phyloP scores from a whole-genome alignment of 2,888 invertebrate species.

The Protophormia terraenovae region DNA sequence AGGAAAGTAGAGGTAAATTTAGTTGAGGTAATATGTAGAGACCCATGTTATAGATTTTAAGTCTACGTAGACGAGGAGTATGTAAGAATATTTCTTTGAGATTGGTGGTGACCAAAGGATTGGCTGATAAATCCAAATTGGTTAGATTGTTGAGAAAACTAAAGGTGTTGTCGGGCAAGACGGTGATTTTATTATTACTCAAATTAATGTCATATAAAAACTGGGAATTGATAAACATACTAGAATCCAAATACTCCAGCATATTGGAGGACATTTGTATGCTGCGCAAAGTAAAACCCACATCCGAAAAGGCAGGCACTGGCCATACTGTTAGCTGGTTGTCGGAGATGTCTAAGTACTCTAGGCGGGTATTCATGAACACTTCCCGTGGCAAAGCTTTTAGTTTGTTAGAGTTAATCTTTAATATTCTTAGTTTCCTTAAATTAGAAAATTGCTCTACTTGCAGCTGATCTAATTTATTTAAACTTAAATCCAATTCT shows the following conservation, averaged over 20 bases:
- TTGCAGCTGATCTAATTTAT: slow-evolving; percentile 88
- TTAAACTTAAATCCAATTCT: slow-evolving; percentile 89
- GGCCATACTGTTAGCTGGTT: slow-evolving; percentile 92
- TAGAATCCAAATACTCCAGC: slow-evolving; percentile 93
- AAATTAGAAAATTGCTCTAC: slow-evolving; percentile 91
- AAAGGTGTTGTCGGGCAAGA: slow-evolving; percentile 94
- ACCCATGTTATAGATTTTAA: slow-evolving; percentile 89
- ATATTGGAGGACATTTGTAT: slow-evolving; percentile 90
- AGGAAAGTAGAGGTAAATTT: slow-evolving; percentile 89
- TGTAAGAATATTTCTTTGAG: slow-evolving; percentile 94
- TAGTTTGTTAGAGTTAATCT: slow-evolving; percentile 88
- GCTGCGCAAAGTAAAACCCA: slow-evolving; percentile 89
- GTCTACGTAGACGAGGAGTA: slow-evolving; percentile 89
- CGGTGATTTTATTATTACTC: slow-evolving; percentile 90
- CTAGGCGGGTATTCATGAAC: slow-evolving; percentile 90
- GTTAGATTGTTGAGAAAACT: slow-evolving; percentile 90
- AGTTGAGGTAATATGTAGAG: slow-evolving; percentile 89
- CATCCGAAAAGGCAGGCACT: slow-evolving; percentile 88
- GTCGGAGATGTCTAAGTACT: slow-evolving; percentile 89
- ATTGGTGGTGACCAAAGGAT: slow-evolving; percentile 91
- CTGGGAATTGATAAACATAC: slow-evolving; percentile 92
- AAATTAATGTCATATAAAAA: slow-evolving; percentile 89
- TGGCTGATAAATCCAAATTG: slow-evolving; percentile 90
- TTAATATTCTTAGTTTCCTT: slow-evolving; percentile 87
- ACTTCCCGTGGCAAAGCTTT: slow-evolving; percentile 89